phyloP scores from a whole-genome alignment of 2,888 invertebrate genomes.

The Pammene fasciana region DNA sequence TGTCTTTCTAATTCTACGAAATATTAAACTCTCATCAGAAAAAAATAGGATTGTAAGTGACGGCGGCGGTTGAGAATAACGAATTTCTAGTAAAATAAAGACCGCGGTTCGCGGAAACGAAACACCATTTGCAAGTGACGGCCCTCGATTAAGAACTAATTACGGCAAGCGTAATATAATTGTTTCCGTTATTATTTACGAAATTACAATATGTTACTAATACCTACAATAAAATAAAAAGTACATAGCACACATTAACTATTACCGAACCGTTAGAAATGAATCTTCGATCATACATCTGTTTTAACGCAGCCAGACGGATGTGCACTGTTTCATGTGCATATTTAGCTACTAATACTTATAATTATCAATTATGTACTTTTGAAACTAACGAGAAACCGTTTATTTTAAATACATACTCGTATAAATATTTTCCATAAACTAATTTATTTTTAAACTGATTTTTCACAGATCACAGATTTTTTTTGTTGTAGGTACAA shows the following conservation, averaged over 20 bases:
- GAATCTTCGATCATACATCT: too few relatives aligned
- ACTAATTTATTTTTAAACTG: too few relatives aligned
- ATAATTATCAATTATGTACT: too few relatives aligned
- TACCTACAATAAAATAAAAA: neutral
- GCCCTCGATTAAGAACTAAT: slow-evolving; percentile 49
- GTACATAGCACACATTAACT: too few relatives aligned
- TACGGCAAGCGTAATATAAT: slow-evolving; percentile 5
- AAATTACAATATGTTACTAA: neutral
- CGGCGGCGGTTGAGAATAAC: slow-evolving; percentile 22
- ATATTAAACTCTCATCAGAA: slow-evolving; percentile 32
- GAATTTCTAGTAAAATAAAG: slow-evolving; percentile 29
- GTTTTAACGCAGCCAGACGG: too few relatives aligned
- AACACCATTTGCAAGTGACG: slow-evolving; percentile 46
- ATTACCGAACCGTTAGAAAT: too few relatives aligned
- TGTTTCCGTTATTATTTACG: neutral
- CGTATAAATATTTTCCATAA: too few relatives aligned
- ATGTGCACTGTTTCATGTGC: too few relatives aligned
- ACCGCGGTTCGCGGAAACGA: slow-evolving; percentile 32
- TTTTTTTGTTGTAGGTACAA: neutral
- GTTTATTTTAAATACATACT: too few relatives aligned
- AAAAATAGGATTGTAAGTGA: slow-evolving; percentile 13
- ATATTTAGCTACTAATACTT: too few relatives aligned
- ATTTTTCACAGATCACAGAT: too few relatives aligned
- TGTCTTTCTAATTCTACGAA: slow-evolving; percentile 19
- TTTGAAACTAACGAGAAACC: too few relatives aligned